These are phyloP conservation scores for Pyrochroa serraticornis DNA, from an alignment of 2,888 invertebrate species.

Conservation along the genomic window DNA sequence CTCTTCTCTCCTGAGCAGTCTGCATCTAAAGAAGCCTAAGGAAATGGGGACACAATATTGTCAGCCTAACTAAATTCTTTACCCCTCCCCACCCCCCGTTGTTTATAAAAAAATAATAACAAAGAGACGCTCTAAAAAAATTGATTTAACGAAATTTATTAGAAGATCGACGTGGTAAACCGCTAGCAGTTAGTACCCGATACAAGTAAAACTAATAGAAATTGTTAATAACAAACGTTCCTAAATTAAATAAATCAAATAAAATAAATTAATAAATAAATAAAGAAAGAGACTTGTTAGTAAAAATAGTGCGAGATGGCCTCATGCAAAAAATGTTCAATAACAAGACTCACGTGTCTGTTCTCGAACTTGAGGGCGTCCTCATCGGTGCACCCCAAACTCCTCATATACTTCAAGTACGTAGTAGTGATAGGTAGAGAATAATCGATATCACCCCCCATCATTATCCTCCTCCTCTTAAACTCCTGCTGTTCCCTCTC, in stretches of 20 bases:
- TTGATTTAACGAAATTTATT: constrained; percentile 2
- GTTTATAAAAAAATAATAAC: not conserved
- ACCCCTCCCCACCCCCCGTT: not conserved
- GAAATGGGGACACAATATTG: too few relatives aligned
- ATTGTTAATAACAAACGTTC: not conserved
- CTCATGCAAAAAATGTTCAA: constrained; percentile 55
- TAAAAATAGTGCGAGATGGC: constrained; percentile 53
- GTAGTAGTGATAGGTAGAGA: constrained; percentile 89
- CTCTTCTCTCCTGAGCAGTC: too few relatives aligned
- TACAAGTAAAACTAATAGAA: not conserved
- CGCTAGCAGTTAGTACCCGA: too few relatives aligned
- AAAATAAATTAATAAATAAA: not conserved
- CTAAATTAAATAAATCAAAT: not conserved
- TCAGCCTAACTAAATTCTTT: not conserved
- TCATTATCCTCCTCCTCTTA: constrained; percentile 48
- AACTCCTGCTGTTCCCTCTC: constrained; percentile 50
- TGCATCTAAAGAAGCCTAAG: too few relatives aligned
- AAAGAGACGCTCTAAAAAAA: not conserved
- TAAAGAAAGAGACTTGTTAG: constrained; percentile 30
- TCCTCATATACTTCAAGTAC: constrained; percentile 84
- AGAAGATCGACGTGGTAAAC: not conserved
- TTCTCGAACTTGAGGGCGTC: constrained; percentile 65
- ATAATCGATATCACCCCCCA: constrained; percentile 71
- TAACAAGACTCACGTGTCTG: constrained; percentile 63
- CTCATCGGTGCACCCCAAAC: constrained; percentile 69